A percentile compares a stretch with the other conserved stretches of the same genome.
These are phyloP conservation scores for Pseudopodoces humilis DNA, from an alignment of 2,113 vertebrate species.

Conservation along the genomic window DNA sequence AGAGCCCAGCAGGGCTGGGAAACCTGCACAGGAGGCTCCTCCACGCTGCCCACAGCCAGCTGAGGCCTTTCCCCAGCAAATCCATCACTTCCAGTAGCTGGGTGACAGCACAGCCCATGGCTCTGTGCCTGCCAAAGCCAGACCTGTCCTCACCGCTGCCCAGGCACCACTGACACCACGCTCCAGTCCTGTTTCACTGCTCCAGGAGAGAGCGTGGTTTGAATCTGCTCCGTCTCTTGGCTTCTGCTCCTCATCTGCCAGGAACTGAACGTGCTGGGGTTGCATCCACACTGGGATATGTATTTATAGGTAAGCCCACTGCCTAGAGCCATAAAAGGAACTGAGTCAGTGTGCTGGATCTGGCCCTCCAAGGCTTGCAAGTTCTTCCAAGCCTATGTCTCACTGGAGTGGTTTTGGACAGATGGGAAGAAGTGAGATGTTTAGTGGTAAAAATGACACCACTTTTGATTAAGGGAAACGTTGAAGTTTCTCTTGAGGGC, in stretches of 20 bases:
- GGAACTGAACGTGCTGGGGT: constrained; percentile 46
- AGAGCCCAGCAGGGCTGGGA: background rate
- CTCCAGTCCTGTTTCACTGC: background rate
- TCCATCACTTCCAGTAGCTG: constrained; percentile 28
- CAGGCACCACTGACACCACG: background rate
- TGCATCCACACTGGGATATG: constrained; percentile 19
- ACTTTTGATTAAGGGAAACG: constrained; percentile 21
- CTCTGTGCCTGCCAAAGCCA: background rate
- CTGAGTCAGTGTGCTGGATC: constrained; percentile 47
- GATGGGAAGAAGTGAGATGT: constrained; percentile 37
- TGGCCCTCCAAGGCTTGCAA: constrained; percentile 19
- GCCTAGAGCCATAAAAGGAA: constrained; percentile 40
- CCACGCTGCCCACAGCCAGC: background rate
- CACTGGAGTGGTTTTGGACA: constrained; percentile 7
- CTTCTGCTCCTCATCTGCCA: constrained; percentile 40
- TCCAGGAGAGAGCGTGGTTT: background rate
- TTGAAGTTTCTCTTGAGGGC: constrained; percentile 36
- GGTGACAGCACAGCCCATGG: background rate
- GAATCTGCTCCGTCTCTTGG: constrained; percentile 35
- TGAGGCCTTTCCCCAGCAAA: background rate
- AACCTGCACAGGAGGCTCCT: background rate
- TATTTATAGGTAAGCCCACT: constrained; percentile 34
- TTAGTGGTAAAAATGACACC: constrained; percentile 48
- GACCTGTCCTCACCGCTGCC: background rate
- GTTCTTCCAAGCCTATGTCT: constrained; percentile 49